phyloP scores from a whole-genome alignment of 2,113 vertebrate genomes.

The Otolemur garnettii region DNA sequence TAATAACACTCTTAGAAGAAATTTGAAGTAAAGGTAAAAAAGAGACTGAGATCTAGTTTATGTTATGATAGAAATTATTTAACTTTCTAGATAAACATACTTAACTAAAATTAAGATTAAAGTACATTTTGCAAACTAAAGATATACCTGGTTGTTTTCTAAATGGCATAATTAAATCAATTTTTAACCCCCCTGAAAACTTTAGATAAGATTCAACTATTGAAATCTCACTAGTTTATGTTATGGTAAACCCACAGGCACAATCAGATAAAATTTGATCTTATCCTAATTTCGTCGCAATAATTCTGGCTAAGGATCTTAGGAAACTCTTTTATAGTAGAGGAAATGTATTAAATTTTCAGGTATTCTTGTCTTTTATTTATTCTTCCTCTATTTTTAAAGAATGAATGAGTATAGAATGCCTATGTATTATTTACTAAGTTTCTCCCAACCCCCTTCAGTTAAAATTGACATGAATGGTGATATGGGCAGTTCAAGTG shows the following conservation, averaged over 20 bases:
- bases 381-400: not conserved
- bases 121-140: slow-evolving; percentile 74
- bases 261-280: slow-evolving; percentile 70
- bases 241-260: slow-evolving; percentile 68
- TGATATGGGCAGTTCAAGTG: not conserved
- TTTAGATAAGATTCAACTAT: slow-evolving; percentile 71
- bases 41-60: not conserved
- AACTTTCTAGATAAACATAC: slow-evolving; percentile 57
- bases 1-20: not conserved
- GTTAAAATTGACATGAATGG: not conserved
- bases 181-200: not conserved
- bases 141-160: slow-evolving; percentile 72
- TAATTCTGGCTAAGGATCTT: slow-evolving; percentile 62
- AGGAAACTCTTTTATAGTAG: not conserved
- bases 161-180: slow-evolving; percentile 69
- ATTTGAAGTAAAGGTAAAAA: not conserved
- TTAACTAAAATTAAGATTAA: slow-evolving; percentile 76
- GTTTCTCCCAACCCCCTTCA: not conserved
- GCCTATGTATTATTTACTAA: not conserved
- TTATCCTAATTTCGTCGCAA: slow-evolving; percentile 61
- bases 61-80: slow-evolving; percentile 18
- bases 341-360: slow-evolving; percentile 43
- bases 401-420: not conserved
- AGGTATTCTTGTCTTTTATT: not conserved
- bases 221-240: slow-evolving; percentile 74